Percentiles rank a stretch among this genome's conserved stretches.
phyloP scores from a whole-genome alignment of 2,113 vertebrate species.

The Callionymus lyra region DNA sequence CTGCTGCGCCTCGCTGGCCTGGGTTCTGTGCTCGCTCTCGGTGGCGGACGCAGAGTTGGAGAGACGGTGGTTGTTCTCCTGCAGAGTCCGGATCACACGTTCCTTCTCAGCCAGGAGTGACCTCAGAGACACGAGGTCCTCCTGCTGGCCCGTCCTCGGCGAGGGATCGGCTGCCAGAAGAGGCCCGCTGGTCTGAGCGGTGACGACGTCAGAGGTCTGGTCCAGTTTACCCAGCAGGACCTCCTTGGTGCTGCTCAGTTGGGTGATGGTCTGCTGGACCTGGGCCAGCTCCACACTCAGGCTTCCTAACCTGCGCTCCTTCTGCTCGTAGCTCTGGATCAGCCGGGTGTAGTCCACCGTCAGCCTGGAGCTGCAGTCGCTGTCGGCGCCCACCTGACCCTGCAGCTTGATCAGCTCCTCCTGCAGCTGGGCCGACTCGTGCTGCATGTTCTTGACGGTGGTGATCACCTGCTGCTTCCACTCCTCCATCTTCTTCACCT shows the following conservation, averaged over 20 bases:
- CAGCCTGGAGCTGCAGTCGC: constrained; percentile 78
- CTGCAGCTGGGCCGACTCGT: constrained; percentile 89
- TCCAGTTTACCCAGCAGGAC: constrained; percentile 83
- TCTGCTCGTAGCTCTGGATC: constrained; percentile 88
- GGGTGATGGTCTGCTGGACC: constrained; percentile 85
- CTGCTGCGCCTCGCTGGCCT: constrained; percentile 71
- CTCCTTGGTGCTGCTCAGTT: constrained; percentile 83
- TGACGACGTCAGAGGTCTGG: constrained; percentile 41
- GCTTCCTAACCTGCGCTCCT: constrained; percentile 78
- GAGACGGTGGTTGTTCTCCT: constrained; percentile 85
- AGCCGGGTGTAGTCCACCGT: constrained; percentile 85
- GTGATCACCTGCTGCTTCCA: constrained; percentile 98
- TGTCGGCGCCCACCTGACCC: constrained; percentile 79
- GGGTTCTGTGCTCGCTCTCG: constrained; percentile 70
- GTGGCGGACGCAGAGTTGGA: constrained; percentile 76
- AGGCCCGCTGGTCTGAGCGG: constrained; percentile 5
- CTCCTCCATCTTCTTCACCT: constrained; percentile 98
- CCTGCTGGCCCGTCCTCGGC: constrained; percentile 18
- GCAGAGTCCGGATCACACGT: constrained; percentile 74
- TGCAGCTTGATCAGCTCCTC: constrained; percentile 87
- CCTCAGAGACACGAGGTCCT: constrained; percentile 65
- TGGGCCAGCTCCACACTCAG: constrained; percentile 83
- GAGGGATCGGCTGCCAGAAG: constrained; percentile 15
- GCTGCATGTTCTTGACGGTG: constrained; percentile 96
- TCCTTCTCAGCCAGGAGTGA: constrained; percentile 74